Percentiles rank a stretch among this genome's conserved stretches.
Conservation (phyloP, 2,888 invertebrate genomes). For the Hirudinaria manillensis region DNA sequence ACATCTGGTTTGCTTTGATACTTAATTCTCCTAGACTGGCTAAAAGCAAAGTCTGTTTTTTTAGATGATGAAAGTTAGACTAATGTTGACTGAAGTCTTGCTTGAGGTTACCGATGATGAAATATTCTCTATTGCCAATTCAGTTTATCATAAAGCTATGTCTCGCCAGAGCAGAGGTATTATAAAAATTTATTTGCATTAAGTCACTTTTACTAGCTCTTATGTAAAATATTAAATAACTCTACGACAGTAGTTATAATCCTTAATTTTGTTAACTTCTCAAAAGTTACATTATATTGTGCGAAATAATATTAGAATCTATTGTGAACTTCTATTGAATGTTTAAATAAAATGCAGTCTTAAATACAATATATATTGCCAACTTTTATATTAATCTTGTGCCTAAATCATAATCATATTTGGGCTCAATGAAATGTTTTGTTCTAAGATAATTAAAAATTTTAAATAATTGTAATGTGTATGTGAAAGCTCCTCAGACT, state of each 20-base stretch:
- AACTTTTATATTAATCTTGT: neutral
- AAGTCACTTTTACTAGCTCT: neutral
- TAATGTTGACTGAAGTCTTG: conserved; percentile 83
- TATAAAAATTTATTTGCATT: neutral
- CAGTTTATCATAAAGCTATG: conserved; percentile 71
- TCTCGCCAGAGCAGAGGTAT: conserved; percentile 50
- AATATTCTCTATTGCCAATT: conserved; percentile 75
- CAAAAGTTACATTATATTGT: neutral
- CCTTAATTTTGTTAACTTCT: neutral
- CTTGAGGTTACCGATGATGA: conserved; percentile 87
- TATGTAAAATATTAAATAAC: neutral
- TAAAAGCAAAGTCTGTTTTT: neutral
- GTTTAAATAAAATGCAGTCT: neutral
- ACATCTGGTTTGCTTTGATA: conserved; percentile 2
- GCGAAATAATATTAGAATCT: neutral
- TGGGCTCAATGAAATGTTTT: neutral
- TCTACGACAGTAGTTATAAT: neutral
- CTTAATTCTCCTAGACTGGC: neutral
- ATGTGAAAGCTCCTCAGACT: conserved; percentile 61
- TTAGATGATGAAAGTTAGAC: conserved; percentile 75
- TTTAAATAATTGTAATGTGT: conserved; percentile 34
- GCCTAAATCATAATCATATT: neutral
- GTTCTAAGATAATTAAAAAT: neutral
- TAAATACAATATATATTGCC: neutral
- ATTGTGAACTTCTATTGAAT: neutral